phyloP scores from a whole-genome alignment of 2,113 vertebrate genomes.

The Sturnira hondurensis region DNA sequence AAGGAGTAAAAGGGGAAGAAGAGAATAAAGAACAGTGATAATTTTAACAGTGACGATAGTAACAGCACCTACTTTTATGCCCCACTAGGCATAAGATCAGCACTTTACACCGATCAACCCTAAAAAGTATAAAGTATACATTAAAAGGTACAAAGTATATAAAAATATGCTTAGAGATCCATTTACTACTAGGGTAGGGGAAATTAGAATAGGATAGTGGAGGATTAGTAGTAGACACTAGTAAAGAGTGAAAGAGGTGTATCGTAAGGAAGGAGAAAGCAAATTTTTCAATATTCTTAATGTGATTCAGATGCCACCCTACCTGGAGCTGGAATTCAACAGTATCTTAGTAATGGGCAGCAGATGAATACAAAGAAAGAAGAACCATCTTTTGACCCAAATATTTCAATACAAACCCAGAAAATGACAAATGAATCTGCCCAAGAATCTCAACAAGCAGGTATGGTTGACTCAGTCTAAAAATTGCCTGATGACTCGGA shows the following conservation, averaged over 20 bases:
- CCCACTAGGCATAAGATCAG: neutral
- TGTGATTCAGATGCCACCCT: neutral
- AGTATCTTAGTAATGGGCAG: neutral
- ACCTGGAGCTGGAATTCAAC: neutral
- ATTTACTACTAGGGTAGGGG: neutral
- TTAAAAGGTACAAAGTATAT: neutral
- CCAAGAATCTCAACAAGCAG: neutral
- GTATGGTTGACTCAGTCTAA: neutral
- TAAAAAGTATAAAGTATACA: neutral
- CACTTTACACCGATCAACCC: neutral
- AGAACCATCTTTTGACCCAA: neutral
- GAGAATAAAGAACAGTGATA: neutral
- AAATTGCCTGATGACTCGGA: neutral
- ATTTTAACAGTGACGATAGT: neutral
- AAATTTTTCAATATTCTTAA: neutral
- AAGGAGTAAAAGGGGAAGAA: neutral
- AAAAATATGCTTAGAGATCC: neutral
- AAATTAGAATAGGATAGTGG: neutral
- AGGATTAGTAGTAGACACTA: neutral
- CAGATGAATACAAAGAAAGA: neutral
- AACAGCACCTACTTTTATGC: no score
- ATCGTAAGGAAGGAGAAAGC: neutral
- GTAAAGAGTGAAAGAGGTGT: neutral
- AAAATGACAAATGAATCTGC: neutral
- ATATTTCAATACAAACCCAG: neutral